Conservation (phyloP, 2,888 invertebrate genomes). For the Drosophila nigricruria region DNA sequence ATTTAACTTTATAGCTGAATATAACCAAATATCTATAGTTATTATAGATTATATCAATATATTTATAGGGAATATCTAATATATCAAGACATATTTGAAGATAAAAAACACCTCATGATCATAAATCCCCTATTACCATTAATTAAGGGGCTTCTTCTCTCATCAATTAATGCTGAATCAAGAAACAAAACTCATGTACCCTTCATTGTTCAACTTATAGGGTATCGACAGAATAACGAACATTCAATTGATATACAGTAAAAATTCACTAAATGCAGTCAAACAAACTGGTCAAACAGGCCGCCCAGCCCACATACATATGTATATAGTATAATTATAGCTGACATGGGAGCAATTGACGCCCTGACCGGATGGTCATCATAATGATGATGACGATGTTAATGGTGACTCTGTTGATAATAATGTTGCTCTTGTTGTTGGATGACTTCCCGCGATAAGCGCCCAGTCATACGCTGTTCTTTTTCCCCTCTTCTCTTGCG, state of each 20-base stretch:
- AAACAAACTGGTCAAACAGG: constrained; percentile 22
- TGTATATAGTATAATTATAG: constrained; percentile 15
- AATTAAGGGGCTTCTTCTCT: too few relatives aligned
- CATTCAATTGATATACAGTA: constrained; percentile 8
- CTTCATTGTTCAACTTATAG: not conserved
- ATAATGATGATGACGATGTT: not conserved
- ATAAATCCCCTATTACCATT: too few relatives aligned
- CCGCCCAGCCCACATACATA: constrained; percentile 18
- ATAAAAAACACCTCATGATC: too few relatives aligned
- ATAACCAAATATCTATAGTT: too few relatives aligned
- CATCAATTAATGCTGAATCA: too few relatives aligned
- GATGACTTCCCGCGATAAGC: constrained; percentile 5
- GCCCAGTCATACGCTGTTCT: not conserved
- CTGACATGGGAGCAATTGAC: constrained; percentile 60
- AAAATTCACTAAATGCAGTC: constrained; percentile 19
- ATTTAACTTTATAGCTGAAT: too few relatives aligned
- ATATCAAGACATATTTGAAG: too few relatives aligned
- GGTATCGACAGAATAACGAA: not conserved
- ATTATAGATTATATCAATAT: too few relatives aligned
- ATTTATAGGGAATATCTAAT: too few relatives aligned
- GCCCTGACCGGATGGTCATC: constrained; percentile 55
- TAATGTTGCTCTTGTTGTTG: constrained; percentile 12
- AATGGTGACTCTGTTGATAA: constrained; percentile 7
- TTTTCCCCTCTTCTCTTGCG: constrained; percentile 3
- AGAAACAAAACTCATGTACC: not conserved